Base-by-base conservation (phyloP, 2,797 vertebrate species). In the Chelonia mydas region DNA sequence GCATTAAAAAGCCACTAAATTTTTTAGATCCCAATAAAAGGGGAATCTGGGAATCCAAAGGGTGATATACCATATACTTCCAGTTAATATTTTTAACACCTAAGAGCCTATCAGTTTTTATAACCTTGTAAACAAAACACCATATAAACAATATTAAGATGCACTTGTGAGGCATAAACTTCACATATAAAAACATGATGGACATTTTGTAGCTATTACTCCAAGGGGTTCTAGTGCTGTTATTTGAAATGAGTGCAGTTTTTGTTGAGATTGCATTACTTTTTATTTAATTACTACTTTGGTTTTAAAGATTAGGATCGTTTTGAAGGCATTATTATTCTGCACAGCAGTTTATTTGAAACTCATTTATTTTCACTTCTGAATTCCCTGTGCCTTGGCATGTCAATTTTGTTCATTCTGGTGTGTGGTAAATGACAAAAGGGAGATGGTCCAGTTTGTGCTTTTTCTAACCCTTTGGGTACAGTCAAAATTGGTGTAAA, bases 401-500 rank as follows among this genome's bases (percentile, higher is more conserved):
- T 0, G 5, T 94, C 93, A 95, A 47, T 90, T 96, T 95, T 97
- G 90, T 95, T 98, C 96, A 84, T 76, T 78, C 95, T 96, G 92
- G 27, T 65, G 53, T 94, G 85, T 80, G 61, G 91, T 92, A 94
- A 95, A 86, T 92, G 86, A 95, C 89, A 88, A 93, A 87, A 95
- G 47, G 2, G 76, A 93, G 59, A 88, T 83, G 79, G 79, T 97
- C 93, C 94, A 91, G 90, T 93, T 47, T 88, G 87, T 88, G 86
- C 65, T 86, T 12, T 95, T 96, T 98, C 92, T 96, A 96, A 94
- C 51, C 53, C 91, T 87, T 93, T 89, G 59, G 81, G 11, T 96
- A 81, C 93, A 96, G 88, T 97, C 96, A 96, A 94, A 93, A 92
- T 95, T 93, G 95, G 88, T 92, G 51, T 93, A 85, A 95, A 95